Conservation (phyloP, 2,888 invertebrate genomes). For the Zootermopsis nevadensis region DNA sequence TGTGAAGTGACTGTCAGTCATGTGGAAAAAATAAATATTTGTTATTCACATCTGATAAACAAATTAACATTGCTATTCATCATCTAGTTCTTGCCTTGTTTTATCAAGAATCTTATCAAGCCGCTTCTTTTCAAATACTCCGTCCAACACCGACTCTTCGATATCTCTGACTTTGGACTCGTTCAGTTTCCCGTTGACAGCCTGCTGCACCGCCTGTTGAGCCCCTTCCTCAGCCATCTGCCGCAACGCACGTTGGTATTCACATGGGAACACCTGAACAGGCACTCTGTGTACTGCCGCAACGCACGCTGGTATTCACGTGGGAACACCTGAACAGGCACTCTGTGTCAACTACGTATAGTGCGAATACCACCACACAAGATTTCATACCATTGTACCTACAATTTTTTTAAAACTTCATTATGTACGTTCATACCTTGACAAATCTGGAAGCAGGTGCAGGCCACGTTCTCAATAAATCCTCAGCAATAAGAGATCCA, state of each 20-base stretch:
- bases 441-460: conserved; percentile 81
- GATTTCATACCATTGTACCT: too few species aligned
- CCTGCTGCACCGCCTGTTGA: conserved; percentile 60
- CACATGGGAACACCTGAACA: conserved; percentile 89
- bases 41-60: too few species aligned
- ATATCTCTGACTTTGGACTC: conserved; percentile 77
- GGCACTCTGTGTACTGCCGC: background rate
- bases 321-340: conserved; percentile 81
- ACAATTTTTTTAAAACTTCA: too few species aligned
- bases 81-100: conserved; percentile 66
- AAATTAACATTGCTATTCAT: too few species aligned
- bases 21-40: too few species aligned
- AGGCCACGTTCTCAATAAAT: conserved; percentile 84
- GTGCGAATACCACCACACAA: too few species aligned
- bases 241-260: conserved; percentile 91
- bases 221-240: conserved; percentile 66
- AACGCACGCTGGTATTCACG: conserved; percentile 92
- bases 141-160: conserved; percentile 87
- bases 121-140: conserved; percentile 80
- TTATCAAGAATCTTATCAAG: conserved; percentile 86
- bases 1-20: too few species aligned
- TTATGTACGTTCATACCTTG: conserved; percentile 79
- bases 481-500: conserved; percentile 85
- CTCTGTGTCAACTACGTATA: too few species aligned
- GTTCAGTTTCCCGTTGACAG: conserved; percentile 57